These are phyloP conservation scores for Habroteleia sp. DNA, from an alignment of 2,888 invertebrate genomes.

Conservation along the genomic window DNA sequence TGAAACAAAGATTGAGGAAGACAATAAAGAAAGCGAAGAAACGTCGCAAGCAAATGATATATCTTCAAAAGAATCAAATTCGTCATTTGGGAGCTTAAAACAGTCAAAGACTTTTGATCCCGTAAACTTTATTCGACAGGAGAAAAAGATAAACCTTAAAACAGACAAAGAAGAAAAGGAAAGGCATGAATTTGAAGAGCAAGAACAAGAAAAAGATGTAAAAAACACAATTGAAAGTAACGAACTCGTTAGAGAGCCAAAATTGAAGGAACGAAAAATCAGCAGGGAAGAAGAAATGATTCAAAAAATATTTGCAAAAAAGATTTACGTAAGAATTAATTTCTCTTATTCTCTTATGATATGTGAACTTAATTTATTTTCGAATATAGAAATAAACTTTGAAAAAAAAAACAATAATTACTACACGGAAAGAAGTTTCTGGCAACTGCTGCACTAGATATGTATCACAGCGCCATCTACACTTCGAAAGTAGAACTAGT, in stretches of 20 bases:
- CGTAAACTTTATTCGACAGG: conserved; percentile 36
- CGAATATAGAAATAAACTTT: no score
- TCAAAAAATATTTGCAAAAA: neutral
- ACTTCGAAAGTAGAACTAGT: no score
- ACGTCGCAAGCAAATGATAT: no score
- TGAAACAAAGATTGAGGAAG: conserved; percentile 12
- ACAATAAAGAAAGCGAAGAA: conserved; percentile 25
- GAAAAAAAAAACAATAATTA: no score
- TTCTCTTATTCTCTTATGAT: no score
- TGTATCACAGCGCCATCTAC: no score
- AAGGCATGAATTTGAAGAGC: conserved; percentile 21
- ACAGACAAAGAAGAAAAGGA: conserved; percentile 29
- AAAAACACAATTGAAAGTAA: neutral
- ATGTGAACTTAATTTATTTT: no score
- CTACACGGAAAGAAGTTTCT: no score
- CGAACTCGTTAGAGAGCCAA: conserved; percentile 1
- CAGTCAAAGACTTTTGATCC: conserved; percentile 30
- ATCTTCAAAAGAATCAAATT: neutral
- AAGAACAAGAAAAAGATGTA: conserved; percentile 3
- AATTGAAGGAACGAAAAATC: conserved; percentile 26
- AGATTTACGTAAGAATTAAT: conserved; percentile 33
- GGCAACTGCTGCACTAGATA: no score
- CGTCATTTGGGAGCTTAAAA: conserved; percentile 1
- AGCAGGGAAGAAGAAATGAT: neutral
- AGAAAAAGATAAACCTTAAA: conserved; percentile 36